Evolutionary conservation across 2,113 vertebrate species (phyloP).

Genomic region (Nyctereutes procyonoides): DNA sequence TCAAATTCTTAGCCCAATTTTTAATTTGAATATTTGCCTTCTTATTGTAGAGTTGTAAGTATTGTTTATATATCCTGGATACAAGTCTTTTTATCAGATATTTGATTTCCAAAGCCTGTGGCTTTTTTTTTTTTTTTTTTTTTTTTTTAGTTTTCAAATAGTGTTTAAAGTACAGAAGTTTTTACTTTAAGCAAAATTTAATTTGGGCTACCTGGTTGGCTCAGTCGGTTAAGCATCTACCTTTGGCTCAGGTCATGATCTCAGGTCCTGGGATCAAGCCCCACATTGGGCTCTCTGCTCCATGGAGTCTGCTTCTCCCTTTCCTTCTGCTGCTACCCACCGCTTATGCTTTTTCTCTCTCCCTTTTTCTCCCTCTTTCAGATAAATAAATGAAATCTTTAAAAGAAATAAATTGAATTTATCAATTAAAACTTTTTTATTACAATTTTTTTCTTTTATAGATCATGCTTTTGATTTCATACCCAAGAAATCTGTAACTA

Average conservation of each 20-base stretch:
- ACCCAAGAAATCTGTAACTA: neutral
- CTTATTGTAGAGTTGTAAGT: neutral
- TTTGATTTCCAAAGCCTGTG: neutral
- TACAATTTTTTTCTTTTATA: neutral
- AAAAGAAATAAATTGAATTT: neutral
- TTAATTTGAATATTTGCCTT: constrained; percentile 25
- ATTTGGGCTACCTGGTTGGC: neutral
- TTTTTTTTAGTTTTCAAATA: neutral
- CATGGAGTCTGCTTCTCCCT: too few species aligned
- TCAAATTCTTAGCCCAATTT: neutral
- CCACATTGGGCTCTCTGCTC: too few species aligned
- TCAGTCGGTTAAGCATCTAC: too few species aligned
- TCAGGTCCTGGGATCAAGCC: too few species aligned
- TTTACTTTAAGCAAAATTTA: neutral
- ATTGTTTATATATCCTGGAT: neutral
- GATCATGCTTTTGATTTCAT: neutral
- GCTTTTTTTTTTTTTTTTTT: neutral
- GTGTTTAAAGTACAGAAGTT: neutral
- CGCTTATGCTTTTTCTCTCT: too few species aligned
- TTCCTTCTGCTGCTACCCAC: too few species aligned
- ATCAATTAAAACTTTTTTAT: neutral
- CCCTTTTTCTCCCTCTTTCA: too few species aligned
- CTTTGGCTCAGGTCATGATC: too few species aligned
- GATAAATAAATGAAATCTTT: too few species aligned
- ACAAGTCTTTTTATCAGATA: neutral